These are phyloP conservation scores for Psittacula cyanocephala DNA, from an alignment of 2,113 vertebrate species.

Conservation along the genomic window DNA sequence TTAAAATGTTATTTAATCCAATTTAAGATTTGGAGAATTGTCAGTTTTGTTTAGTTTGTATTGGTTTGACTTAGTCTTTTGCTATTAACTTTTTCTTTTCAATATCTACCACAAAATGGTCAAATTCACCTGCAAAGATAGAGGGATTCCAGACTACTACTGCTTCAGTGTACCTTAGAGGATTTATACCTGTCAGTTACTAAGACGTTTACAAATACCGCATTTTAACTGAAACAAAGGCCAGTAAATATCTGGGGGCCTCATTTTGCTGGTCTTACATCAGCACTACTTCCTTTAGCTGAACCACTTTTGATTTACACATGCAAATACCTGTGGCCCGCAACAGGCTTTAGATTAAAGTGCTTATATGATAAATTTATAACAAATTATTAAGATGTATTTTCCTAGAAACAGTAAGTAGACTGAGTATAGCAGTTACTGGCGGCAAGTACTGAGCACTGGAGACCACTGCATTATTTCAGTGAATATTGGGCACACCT, in stretches of 20 bases:
- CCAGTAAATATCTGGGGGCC: not conserved
- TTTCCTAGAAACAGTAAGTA: not conserved
- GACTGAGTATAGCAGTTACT: not conserved
- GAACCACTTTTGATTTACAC: not conserved
- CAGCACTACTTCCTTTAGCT: not conserved
- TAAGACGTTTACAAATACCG: not conserved
- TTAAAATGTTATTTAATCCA: not conserved
- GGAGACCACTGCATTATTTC: not conserved
- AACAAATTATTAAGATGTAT: not conserved
- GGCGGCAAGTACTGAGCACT: not conserved
- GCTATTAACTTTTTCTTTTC: not conserved
- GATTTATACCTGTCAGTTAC: not conserved
- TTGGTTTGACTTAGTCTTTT: not conserved
- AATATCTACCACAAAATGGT: not conserved
- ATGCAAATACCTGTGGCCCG: accelerated
- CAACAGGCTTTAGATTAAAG: not conserved
- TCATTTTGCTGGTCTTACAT: not conserved
- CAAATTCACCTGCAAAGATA: not conserved
- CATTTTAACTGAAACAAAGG: not conserved
- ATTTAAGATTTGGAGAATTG: not conserved
- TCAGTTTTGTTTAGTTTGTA: not conserved
- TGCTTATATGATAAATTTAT: not conserved
- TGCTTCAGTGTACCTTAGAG: not conserved
- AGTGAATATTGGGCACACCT: no score
- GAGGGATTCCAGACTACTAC: not conserved